Percentiles rank a stretch among this genome's conserved stretches.
Conservation (phyloP, 2,113 vertebrate species). For the Dipodomys merriami region DNA sequence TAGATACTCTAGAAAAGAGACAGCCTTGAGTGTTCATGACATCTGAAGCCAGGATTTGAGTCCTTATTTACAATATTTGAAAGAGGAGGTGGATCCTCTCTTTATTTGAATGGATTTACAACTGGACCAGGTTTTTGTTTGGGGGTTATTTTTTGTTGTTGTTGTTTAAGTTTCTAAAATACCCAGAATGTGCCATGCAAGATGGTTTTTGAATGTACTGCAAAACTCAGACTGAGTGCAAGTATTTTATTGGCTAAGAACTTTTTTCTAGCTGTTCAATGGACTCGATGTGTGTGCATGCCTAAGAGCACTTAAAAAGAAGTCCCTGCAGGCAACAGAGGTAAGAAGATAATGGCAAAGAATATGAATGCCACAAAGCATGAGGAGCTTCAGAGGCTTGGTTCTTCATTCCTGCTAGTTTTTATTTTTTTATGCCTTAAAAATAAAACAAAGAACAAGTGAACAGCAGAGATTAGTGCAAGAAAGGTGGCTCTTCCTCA, state of each 20-base stretch:
- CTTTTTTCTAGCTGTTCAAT: conserved; percentile 41
- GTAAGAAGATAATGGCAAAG: background rate
- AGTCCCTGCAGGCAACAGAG: background rate
- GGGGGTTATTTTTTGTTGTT: background rate
- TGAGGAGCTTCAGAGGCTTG: conserved; percentile 62
- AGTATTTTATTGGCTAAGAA: conserved; percentile 48
- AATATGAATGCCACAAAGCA: conserved; percentile 74
- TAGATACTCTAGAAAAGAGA: background rate
- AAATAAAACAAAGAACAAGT: conserved; percentile 70
- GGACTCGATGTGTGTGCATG: background rate
- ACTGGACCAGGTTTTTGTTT: background rate
- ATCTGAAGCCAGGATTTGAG: background rate
- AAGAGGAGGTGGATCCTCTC: background rate
- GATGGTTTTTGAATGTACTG: background rate
- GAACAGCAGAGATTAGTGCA: conserved; percentile 70
- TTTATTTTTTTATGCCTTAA: background rate
- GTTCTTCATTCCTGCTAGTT: conserved; percentile 79
- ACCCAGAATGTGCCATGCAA: background rate
- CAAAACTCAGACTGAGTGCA: conserved; percentile 19
- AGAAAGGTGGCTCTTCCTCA: conserved; percentile 64
- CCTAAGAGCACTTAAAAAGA: background rate
- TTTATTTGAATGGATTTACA: conserved; percentile 35
- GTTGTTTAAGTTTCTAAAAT: conserved; percentile 45
- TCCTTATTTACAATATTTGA: conserved; percentile 8
- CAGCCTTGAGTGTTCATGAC: background rate